Evolutionary conservation across 1,140 invertebrate species (phyloP).

Genomic region (Megalopta genalis): DNA sequence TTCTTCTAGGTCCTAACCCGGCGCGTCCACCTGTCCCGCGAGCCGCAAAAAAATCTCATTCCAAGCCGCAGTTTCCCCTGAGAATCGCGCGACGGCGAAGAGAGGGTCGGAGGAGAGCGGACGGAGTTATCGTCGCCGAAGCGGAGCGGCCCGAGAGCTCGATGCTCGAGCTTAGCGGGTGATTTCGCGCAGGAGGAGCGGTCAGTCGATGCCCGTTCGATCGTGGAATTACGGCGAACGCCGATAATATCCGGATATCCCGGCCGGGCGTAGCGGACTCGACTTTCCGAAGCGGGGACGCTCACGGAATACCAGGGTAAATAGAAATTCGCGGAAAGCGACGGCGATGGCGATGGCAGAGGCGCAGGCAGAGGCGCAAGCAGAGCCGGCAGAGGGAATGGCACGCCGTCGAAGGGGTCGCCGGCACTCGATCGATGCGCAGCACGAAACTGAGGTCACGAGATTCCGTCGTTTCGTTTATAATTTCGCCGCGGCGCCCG

Average conservation of each 20-base stretch:
- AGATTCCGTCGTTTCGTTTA: slow-evolving; percentile 64
- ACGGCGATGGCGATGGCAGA: not conserved
- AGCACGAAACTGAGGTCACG: slow-evolving; percentile 59
- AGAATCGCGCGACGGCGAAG: no score
- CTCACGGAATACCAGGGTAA: slow-evolving; percentile 1
- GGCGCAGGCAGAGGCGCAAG: not conserved
- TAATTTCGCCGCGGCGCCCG: slow-evolving; percentile 55
- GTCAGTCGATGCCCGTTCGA: slow-evolving; percentile 3
- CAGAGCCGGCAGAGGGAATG: not conserved
- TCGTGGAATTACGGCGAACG: not conserved
- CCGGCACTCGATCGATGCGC: slow-evolving; percentile 49
- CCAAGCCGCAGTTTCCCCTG: no score
- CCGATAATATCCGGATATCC: slow-evolving; percentile 14
- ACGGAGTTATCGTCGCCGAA: not conserved
- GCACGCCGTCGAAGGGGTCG: slow-evolving; percentile 41
- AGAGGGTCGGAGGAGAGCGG: no score
- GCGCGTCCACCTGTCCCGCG: no score
- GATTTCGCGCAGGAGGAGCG: not conserved
- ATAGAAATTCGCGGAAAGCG: slow-evolving; percentile 18
- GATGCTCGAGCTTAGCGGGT: not conserved
- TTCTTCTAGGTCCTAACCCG: no score
- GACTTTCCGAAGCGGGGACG: not conserved
- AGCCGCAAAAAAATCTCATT: no score
- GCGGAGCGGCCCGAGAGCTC: not conserved
- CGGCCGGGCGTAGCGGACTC: not conserved